A percentile compares a stretch with the other conserved stretches of the same genome.
Conservation (phyloP, 1,140 invertebrate species). For the Babylonia areolata region DNA sequence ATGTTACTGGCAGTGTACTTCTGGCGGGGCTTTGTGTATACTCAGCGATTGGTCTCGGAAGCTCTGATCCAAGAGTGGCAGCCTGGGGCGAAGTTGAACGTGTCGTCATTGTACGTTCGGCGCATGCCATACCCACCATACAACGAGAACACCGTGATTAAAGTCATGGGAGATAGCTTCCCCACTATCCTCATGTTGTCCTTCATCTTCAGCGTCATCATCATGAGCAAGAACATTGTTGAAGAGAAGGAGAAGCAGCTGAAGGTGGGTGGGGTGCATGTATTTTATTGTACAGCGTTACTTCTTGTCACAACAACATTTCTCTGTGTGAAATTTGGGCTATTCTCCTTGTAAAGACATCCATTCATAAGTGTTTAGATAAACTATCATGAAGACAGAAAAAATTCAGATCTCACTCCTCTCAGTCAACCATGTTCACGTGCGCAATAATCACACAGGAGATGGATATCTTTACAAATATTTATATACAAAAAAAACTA, state of each 20-base stretch:
- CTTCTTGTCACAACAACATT: too few relatives aligned
- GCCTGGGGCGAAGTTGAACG: background rate
- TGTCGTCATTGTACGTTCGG: slow-evolving; percentile 33
- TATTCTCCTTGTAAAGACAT: too few relatives aligned
- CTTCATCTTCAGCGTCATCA: slow-evolving; percentile 78
- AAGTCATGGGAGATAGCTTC: slow-evolving; percentile 78
- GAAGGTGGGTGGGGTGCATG: slow-evolving; percentile 73
- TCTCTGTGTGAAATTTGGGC: too few relatives aligned
- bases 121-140: slow-evolving; percentile 56
- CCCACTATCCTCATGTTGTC: slow-evolving; percentile 79
- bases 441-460: too few relatives aligned
- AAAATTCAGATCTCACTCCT: too few relatives aligned
- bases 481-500: too few relatives aligned
- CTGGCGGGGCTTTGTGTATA: slow-evolving; percentile 81
- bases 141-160: slow-evolving; percentile 50
- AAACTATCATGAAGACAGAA: too few relatives aligned
- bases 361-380: too few relatives aligned
- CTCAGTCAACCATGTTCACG: too few relatives aligned
- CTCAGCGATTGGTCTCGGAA: slow-evolving; percentile 82
- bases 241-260: slow-evolving; percentile 73
- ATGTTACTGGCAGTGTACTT: slow-evolving; percentile 79
- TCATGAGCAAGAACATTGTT: slow-evolving; percentile 68
- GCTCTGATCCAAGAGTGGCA: slow-evolving; percentile 77
- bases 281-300: too few relatives aligned
- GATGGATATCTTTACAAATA: too few relatives aligned